Evolutionary conservation across 2,797 vertebrate species (phyloP).

Genomic region (Helicolenus hilgendorfi): DNA sequence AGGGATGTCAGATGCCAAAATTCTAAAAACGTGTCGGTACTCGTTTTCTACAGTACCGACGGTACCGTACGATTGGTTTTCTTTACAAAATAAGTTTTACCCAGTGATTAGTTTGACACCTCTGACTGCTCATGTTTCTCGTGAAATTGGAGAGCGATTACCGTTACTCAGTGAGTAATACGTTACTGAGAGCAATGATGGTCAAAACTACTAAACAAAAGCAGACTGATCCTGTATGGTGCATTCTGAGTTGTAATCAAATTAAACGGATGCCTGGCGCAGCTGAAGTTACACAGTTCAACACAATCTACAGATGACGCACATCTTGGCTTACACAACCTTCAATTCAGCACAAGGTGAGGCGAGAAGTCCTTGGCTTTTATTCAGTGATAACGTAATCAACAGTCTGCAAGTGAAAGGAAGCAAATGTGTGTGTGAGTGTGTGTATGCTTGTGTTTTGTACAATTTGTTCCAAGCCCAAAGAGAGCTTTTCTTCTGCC

Average conservation of each 20-base stretch:
- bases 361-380: constrained; percentile 23
- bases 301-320: constrained; percentile 31
- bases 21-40: too few relatives aligned
- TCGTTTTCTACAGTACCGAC: too few relatives aligned
- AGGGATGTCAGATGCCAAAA: too few relatives aligned
- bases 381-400: constrained; percentile 11
- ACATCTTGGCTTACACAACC: constrained; percentile 14
- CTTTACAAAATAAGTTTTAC: too few relatives aligned
- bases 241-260: neutral
- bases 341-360: constrained; percentile 17
- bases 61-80: too few relatives aligned
- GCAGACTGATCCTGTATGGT: neutral
- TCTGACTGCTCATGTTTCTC: too few relatives aligned
- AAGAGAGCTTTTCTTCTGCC: constrained; percentile 10
- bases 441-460: neutral
- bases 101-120: too few relatives aligned
- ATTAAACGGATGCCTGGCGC: neutral
- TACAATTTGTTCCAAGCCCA: constrained; percentile 20
- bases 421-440: constrained; percentile 11
- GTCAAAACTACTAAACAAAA: neutral
- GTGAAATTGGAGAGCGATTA: neutral
- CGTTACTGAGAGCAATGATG: neutral
- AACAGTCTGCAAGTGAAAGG: constrained; percentile 14
- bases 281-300: neutral
- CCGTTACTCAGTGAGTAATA: neutral